phyloP scores from a whole-genome alignment of 1,140 invertebrate species.

The Aphaenogaster floridana region DNA sequence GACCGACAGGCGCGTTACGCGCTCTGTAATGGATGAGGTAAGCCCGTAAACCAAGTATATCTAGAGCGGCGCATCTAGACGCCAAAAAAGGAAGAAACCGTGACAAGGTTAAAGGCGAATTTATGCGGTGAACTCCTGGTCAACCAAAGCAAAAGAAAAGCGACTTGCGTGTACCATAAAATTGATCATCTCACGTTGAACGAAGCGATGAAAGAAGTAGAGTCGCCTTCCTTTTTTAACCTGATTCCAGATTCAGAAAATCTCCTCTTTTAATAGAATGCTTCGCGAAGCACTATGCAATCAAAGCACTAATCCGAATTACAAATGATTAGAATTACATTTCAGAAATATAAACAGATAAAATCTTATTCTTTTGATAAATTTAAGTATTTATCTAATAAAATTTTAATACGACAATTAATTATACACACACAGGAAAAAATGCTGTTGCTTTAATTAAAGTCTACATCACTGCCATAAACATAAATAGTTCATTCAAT shows the following conservation, averaged over 20 bases:
- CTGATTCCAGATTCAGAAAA: neutral
- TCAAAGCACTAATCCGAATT: neutral
- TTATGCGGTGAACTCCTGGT: conserved; percentile 1
- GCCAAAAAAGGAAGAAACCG: neutral
- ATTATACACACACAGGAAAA: neutral
- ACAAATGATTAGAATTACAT: neutral
- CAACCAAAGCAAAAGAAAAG: conserved; percentile 10
- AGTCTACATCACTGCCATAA: too few species aligned
- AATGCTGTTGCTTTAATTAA: too few species aligned
- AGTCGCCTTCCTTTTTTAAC: neutral
- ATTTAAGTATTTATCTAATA: neutral
- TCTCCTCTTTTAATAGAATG: neutral
- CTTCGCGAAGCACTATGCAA: neutral
- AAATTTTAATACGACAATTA: neutral
- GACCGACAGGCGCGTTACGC: conserved; percentile 1
- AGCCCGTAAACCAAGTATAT: conserved; percentile 6
- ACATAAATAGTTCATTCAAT: too few species aligned
- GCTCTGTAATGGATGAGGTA: conserved; percentile 40
- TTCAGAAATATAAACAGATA: neutral
- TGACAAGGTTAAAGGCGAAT: conserved; percentile 26
- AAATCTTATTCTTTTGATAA: neutral
- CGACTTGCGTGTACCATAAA: conserved; percentile 23
- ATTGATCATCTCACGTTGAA: conserved; percentile 15
- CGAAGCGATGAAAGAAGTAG: neutral
- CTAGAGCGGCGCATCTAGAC: neutral